phyloP scores from a whole-genome alignment of 53 echinoderm and acorn worm species.

The Echinometra lucunter region DNA sequence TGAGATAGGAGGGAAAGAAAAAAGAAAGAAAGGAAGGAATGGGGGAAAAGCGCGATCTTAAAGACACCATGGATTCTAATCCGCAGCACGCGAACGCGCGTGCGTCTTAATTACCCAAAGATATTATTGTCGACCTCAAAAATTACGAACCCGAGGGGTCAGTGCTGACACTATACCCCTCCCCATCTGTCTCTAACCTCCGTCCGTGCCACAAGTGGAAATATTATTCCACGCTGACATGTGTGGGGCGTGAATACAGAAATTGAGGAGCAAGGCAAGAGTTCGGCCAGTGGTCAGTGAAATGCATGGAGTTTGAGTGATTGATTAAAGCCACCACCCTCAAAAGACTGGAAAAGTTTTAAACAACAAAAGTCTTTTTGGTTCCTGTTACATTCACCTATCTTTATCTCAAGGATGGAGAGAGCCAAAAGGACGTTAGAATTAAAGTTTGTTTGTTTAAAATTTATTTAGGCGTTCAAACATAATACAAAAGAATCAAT shows the following conservation, averaged over 20 bases:
- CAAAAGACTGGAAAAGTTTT: neutral
- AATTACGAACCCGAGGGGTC: neutral
- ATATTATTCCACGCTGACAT: neutral
- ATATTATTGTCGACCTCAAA: neutral
- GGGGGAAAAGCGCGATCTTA: neutral
- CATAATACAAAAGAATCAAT: too few species aligned
- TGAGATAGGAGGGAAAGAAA: neutral
- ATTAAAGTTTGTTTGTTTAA: too few species aligned
- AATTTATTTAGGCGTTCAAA: too few species aligned
- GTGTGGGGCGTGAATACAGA: neutral
- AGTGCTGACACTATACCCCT: neutral
- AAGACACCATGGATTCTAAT: neutral
- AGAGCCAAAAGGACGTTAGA: too few species aligned
- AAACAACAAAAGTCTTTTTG: neutral
- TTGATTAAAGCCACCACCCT: neutral
- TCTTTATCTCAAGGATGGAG: too few species aligned
- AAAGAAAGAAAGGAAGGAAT: too few species aligned
- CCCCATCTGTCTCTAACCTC: neutral
- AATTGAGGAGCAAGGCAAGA: neutral
- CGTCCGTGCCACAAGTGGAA: neutral
- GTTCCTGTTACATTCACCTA: neutral
- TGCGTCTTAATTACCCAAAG: neutral
- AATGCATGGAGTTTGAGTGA: neutral
- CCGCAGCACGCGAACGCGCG: constrained; percentile 19
- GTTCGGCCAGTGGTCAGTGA: neutral